Evolutionary conservation across 2,888 invertebrate species (phyloP).

Genomic region (Formica aserva): DNA sequence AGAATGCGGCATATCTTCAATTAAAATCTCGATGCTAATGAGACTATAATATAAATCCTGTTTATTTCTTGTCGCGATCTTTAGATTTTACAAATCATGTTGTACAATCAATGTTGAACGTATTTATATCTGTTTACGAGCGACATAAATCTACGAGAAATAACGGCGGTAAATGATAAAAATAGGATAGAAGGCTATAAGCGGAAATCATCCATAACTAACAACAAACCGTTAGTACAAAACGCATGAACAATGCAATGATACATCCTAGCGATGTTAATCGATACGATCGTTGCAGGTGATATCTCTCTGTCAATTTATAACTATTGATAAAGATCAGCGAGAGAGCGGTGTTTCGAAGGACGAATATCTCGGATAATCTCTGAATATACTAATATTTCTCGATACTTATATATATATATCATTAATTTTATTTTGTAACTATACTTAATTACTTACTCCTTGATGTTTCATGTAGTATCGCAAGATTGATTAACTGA

Average conservation of each 20-base stretch:
- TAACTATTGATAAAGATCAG: background rate
- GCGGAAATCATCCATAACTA: slow-evolving; percentile 31
- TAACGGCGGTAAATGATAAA: slow-evolving; percentile 7
- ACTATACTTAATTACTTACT: slow-evolving; percentile 52
- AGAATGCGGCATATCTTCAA: background rate
- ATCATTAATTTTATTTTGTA: slow-evolving; percentile 1
- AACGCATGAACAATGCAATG: slow-evolving; percentile 22
- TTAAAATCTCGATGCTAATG: background rate
- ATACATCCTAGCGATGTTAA: background rate
- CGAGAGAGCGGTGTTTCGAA: background rate
- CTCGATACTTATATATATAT: background rate
- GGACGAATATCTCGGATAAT: background rate
- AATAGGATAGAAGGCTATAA: slow-evolving; percentile 37
- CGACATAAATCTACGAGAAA: slow-evolving; percentile 21
- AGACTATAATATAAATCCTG: background rate
- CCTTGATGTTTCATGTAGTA: background rate
- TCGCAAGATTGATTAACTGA: background rate
- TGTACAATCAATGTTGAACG: background rate
- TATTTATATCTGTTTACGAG: slow-evolving; percentile 28
- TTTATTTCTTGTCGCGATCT: background rate
- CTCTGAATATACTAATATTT: background rate
- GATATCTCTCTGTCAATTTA: background rate
- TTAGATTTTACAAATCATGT: background rate
- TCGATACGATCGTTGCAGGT: background rate
- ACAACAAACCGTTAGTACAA: slow-evolving; percentile 1